Conservation (phyloP, 1,140 invertebrate genomes). For the Diuraphis noxia region DNA sequence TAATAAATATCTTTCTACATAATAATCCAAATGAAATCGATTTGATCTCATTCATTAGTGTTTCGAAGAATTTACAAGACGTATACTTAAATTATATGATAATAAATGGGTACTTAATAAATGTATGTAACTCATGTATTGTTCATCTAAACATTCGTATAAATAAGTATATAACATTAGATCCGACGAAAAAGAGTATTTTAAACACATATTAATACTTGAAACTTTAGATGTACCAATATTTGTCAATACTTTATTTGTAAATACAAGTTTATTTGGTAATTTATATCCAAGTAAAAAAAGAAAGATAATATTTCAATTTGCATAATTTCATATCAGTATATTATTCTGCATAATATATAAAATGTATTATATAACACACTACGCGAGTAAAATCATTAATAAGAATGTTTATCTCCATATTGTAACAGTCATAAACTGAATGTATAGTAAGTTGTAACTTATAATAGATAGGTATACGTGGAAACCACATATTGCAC, state of each 20-base stretch:
- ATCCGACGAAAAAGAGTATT: background rate
- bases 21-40: background rate
- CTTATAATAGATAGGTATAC: background rate
- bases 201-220: background rate
- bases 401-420: background rate
- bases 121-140: background rate
- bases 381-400: background rate
- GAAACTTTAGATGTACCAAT: background rate
- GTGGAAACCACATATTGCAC: background rate
- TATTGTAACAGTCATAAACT: background rate
- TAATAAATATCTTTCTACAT: too few species aligned
- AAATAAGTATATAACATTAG: background rate
- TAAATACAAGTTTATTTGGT: background rate
- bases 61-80: background rate
- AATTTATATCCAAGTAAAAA: background rate
- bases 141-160: background rate
- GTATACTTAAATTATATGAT: background rate
- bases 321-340: background rate
- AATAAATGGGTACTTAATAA: background rate
- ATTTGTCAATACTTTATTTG: background rate
- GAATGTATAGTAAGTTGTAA: background rate
- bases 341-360: background rate
- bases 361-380: background rate
- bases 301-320: constrained; percentile 12
- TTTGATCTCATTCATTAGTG: background rate